Conservation (phyloP, 2,888 invertebrate species). For the Drosophila subquinaria region DNA sequence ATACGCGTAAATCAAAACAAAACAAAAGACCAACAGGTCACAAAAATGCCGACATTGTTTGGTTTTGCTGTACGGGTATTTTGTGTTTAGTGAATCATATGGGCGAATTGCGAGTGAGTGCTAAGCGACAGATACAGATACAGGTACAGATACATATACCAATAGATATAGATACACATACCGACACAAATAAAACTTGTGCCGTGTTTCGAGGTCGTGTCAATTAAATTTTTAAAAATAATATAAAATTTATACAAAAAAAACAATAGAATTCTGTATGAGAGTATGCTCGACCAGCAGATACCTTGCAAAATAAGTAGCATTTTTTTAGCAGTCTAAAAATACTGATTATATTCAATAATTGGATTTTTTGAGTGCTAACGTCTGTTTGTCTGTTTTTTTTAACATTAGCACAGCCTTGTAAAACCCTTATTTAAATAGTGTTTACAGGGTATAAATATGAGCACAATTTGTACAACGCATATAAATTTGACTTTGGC, state of each 20-base stretch:
- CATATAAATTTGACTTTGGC: conserved; percentile 32
- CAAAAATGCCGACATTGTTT: conserved; percentile 58
- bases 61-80: conserved; percentile 23
- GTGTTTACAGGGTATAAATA: neutral
- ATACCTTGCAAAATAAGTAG: neutral
- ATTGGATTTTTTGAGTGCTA: neutral
- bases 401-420: too few relatives aligned
- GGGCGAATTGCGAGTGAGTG: conserved; percentile 35
- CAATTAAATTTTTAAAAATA: conserved; percentile 56
- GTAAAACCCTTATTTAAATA: too few relatives aligned
- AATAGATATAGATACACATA: conserved; percentile 4
- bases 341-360: neutral
- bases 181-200: conserved; percentile 14
- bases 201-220: conserved; percentile 54
- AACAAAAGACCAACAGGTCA: conserved; percentile 49
- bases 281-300: neutral
- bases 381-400: too few relatives aligned
- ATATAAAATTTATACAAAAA: conserved; percentile 23
- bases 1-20: conserved; percentile 35
- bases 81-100: conserved; percentile 52
- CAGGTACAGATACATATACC: neutral
- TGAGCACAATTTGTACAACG: conserved; percentile 22
- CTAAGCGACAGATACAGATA: conserved; percentile 26
- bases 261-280: neutral
- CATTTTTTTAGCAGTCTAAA: neutral